Conservation (phyloP, 2,888 invertebrate genomes). For the Thecocarcelia acutangulata region DNA sequence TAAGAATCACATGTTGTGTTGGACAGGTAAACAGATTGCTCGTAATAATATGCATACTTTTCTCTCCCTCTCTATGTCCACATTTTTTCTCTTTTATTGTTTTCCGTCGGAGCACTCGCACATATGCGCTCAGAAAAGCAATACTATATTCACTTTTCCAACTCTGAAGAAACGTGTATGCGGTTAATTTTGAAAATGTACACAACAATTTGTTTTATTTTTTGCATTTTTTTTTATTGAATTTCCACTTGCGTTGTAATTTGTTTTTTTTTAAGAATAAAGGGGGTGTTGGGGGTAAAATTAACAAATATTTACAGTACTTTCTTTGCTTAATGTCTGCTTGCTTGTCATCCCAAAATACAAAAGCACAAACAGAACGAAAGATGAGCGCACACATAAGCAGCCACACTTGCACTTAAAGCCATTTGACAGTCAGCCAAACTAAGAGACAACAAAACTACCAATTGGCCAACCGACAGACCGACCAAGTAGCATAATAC, state of each 20-base stretch:
- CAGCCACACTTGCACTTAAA: not conserved
- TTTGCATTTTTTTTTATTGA: conserved; percentile 16
- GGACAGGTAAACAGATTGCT: too few species aligned
- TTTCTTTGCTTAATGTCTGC: conserved; percentile 18
- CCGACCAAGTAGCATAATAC: conserved; percentile 36
- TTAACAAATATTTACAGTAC: conserved; percentile 62
- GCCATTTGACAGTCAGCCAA: conserved; percentile 36
- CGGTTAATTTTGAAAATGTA: conserved; percentile 55
- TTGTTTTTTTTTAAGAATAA: conserved; percentile 28
- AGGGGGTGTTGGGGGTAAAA: conserved; percentile 34
- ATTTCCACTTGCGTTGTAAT: conserved; percentile 53
- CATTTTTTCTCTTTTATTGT: too few species aligned
- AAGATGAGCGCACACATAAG: conserved; percentile 8
- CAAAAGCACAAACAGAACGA: not conserved
- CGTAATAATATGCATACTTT: too few species aligned
- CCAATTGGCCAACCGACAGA: not conserved
- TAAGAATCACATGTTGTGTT: too few species aligned
- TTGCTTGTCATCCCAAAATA: conserved; percentile 29
- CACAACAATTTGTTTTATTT: conserved; percentile 6
- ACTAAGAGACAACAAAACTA: conserved; percentile 24
- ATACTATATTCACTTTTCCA: not conserved
- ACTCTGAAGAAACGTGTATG: conserved; percentile 38
- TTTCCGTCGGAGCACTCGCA: too few species aligned
- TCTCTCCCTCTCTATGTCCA: too few species aligned
- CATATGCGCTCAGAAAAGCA: too few species aligned